These are phyloP conservation scores for Paratilapia polleni DNA, from an alignment of 2,113 vertebrate genomes.

Conservation along the genomic window DNA sequence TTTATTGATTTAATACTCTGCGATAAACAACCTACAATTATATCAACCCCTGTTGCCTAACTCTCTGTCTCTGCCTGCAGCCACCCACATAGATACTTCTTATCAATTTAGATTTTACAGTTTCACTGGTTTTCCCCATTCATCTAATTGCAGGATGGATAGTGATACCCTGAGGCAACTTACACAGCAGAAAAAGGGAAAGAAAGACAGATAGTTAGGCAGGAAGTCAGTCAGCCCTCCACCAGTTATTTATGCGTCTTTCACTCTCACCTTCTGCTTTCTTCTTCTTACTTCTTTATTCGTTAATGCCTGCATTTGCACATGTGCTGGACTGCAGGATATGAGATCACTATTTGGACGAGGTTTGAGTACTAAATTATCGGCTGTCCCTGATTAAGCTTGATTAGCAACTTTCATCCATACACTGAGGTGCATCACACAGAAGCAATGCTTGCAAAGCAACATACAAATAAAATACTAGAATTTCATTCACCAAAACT, in stretches of 20 bases:
- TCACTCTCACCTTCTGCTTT: not conserved
- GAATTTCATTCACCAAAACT: not conserved
- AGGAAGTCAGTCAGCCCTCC: not conserved
- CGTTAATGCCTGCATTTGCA: no score
- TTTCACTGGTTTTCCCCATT: not conserved
- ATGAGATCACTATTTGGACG: no score
- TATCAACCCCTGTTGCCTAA: not conserved
- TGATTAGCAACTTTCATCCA: not conserved
- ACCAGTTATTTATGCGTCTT: not conserved
- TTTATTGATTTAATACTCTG: not conserved
- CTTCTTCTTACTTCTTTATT: no score
- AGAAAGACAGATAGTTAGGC: not conserved
- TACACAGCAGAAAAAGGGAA: not conserved
- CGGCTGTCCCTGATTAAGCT: not conserved
- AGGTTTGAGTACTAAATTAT: no score
- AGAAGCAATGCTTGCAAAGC: not conserved
- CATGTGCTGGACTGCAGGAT: no score
- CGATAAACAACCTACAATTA: not conserved
- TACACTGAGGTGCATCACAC: not conserved
- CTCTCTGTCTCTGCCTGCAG: not conserved
- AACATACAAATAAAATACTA: not conserved
- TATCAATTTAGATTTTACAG: no score
- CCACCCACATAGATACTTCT: not conserved
- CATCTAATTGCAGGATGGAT: not conserved
- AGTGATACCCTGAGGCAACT: not conserved